Conservation (phyloP, 2,797 vertebrate species). For the Esox lucius region DNA sequence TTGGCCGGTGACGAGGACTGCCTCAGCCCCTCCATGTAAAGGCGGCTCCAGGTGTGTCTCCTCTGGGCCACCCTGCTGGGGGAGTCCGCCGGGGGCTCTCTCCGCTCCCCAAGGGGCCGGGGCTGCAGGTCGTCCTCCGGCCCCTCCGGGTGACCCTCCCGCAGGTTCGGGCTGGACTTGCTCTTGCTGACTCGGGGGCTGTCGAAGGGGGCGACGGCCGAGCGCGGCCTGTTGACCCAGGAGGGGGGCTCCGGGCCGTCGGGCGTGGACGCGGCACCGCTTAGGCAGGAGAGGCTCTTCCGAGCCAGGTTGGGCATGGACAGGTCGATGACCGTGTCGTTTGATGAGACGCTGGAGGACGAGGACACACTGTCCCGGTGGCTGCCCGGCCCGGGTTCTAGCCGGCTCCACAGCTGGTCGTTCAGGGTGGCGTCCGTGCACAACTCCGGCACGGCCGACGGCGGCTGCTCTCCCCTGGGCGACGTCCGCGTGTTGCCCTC, state of each 20-base stretch:
- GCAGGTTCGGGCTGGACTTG: slow-evolving; percentile 91
- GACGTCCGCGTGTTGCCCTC: slow-evolving; percentile 69
- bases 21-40: slow-evolving; percentile 85
- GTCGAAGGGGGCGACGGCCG: slow-evolving; percentile 50
- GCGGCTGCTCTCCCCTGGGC: slow-evolving; percentile 27
- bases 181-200: slow-evolving; percentile 79
- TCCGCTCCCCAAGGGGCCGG: slow-evolving; percentile 62
- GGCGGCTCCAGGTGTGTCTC: slow-evolving; percentile 85
- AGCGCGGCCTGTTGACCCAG: slow-evolving; percentile 60
- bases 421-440: slow-evolving; percentile 83
- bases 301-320: slow-evolving; percentile 83
- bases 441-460: slow-evolving; percentile 73
- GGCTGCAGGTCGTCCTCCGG: slow-evolving; percentile 67
- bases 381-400: slow-evolving; percentile 78
- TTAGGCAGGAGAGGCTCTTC: slow-evolving; percentile 77
- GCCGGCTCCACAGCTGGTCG: slow-evolving; percentile 89
- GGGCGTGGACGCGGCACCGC: slow-evolving; percentile 49
- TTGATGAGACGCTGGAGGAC: slow-evolving; percentile 94
- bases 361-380: slow-evolving; percentile 90
- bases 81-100: slow-evolving; percentile 45
- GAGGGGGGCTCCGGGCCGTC: slow-evolving; percentile 23
- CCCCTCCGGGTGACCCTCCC: slow-evolving; percentile 40
- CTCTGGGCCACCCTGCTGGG: slow-evolving; percentile 64
- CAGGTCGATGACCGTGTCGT: slow-evolving; percentile 90
- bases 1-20: slow-evolving; percentile 49